Conservation (phyloP, 2,113 vertebrate genomes). For the Etheostoma cragini region DNA sequence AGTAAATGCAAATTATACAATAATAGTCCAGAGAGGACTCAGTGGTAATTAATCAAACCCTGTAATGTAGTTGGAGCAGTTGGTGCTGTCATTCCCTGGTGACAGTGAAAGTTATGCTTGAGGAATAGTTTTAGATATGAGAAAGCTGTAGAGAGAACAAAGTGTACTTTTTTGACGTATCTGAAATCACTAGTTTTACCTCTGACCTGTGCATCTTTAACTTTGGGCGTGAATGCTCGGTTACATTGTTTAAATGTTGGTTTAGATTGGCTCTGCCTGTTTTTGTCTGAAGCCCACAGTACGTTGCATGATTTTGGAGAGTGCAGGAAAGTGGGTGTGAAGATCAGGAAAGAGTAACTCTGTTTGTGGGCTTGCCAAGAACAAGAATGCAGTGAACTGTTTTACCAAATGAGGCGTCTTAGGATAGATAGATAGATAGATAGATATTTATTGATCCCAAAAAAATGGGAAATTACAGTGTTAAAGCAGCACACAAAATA, state of each 20-base stretch:
- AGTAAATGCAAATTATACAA: slow-evolving; percentile 1
- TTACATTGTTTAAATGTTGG: slow-evolving; percentile 28
- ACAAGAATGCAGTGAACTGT: slow-evolving; percentile 25
- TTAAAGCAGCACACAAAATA: no score
- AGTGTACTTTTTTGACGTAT: slow-evolving; percentile 25
- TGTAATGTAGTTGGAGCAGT: background rate
- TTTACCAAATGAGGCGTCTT: slow-evolving; percentile 41
- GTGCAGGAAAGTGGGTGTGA: slow-evolving; percentile 54
- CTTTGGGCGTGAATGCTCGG: slow-evolving; percentile 12
- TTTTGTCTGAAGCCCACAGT: slow-evolving; percentile 32
- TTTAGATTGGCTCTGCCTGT: slow-evolving; percentile 37
- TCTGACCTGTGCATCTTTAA: slow-evolving; percentile 44
- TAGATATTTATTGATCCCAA: no score
- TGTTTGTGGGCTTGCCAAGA: slow-evolving; percentile 44
- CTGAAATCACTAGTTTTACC: slow-evolving; percentile 23
- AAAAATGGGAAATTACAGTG: no score
- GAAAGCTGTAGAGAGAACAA: slow-evolving; percentile 19
- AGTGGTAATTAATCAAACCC: slow-evolving; percentile 26
- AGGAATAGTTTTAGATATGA: slow-evolving; percentile 30
- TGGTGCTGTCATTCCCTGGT: slow-evolving; percentile 9
- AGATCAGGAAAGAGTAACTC: slow-evolving; percentile 36
- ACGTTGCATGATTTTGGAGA: slow-evolving; percentile 39
- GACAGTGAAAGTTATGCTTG: slow-evolving; percentile 1
- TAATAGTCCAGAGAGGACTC: slow-evolving; percentile 11
- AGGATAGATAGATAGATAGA: no score